Conservation (phyloP, 2,113 vertebrate species). For the Vulpes ferrilata region DNA sequence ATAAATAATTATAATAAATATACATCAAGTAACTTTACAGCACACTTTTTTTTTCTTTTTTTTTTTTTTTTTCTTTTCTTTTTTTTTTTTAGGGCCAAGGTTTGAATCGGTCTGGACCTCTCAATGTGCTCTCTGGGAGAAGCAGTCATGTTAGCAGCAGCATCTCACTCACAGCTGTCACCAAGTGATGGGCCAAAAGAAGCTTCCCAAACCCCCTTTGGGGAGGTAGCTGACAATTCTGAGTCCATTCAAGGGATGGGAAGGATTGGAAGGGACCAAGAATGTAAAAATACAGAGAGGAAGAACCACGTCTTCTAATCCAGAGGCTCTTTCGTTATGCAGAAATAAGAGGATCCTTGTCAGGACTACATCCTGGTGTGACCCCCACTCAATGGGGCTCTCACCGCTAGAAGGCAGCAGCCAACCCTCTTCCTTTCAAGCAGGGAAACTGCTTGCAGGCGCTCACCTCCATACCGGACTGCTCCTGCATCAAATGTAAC, state of each 20-base stretch:
- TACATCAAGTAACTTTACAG: constrained; percentile 95
- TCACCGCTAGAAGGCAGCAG: not conserved
- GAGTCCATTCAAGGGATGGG: constrained; percentile 34
- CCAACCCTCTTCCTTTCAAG: not conserved
- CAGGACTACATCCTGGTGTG: constrained; percentile 33
- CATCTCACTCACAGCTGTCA: constrained; percentile 75
- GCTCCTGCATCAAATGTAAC: not conserved
- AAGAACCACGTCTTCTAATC: constrained; percentile 59
- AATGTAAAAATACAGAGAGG: constrained; percentile 45
- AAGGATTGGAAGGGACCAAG: not conserved
- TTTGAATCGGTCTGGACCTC: constrained; percentile 84
- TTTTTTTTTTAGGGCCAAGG: constrained; percentile 86
- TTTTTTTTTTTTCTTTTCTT: not conserved
- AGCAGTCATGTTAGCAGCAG: constrained; percentile 89
- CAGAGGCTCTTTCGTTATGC: constrained; percentile 64
- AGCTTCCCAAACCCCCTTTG: not conserved
- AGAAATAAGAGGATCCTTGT: constrained; percentile 73
- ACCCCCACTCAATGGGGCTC: not conserved
- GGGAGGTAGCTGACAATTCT: constrained; percentile 63
- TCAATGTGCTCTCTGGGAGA: constrained; percentile 80
- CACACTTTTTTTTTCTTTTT: constrained; percentile 82
- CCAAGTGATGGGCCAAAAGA: constrained; percentile 74
- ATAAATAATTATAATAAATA: constrained; percentile 99
- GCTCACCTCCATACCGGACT: not conserved
- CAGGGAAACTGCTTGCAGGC: not conserved